Evolutionary conservation across 2,888 invertebrate genomes (phyloP).

Genomic region (Trichacis sp.): DNA sequence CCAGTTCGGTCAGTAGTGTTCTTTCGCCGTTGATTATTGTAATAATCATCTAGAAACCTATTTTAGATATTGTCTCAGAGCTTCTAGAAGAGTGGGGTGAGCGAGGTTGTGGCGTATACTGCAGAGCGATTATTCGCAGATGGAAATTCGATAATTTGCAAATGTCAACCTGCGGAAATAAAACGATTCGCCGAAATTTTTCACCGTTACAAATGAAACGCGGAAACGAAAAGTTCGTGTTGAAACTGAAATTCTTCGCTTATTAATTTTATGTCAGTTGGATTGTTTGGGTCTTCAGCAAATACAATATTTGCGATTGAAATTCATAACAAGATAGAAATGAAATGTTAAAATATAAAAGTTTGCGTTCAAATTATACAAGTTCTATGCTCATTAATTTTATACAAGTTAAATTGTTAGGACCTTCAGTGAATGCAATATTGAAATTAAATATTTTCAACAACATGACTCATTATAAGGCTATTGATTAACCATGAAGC

Average conservation of each 20-base stretch:
- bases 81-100: constrained; percentile 46
- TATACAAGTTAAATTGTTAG: too few relatives aligned
- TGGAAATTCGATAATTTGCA: constrained; percentile 6
- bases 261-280: too few relatives aligned
- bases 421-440: too few relatives aligned
- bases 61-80: constrained; percentile 57
- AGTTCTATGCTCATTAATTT: too few relatives aligned
- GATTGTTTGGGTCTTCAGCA: too few relatives aligned
- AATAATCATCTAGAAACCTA: constrained; percentile 56
- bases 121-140: neutral
- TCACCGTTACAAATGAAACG: too few relatives aligned
- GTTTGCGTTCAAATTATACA: too few relatives aligned
- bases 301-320: too few relatives aligned
- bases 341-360: too few relatives aligned
- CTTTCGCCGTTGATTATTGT: constrained; percentile 55
- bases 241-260: too few relatives aligned
- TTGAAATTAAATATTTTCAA: neutral
- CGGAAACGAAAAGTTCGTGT: too few relatives aligned
- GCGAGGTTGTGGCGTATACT: neutral
- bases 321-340: too few relatives aligned
- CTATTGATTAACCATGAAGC: constrained; percentile 5
- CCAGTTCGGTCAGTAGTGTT: constrained; percentile 50
- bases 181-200: neutral
- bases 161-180: neutral
- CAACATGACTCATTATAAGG: constrained; percentile 2